Evolutionary conservation across 2,797 vertebrate species (phyloP).

Genomic region (Diglossa cyanea): DNA sequence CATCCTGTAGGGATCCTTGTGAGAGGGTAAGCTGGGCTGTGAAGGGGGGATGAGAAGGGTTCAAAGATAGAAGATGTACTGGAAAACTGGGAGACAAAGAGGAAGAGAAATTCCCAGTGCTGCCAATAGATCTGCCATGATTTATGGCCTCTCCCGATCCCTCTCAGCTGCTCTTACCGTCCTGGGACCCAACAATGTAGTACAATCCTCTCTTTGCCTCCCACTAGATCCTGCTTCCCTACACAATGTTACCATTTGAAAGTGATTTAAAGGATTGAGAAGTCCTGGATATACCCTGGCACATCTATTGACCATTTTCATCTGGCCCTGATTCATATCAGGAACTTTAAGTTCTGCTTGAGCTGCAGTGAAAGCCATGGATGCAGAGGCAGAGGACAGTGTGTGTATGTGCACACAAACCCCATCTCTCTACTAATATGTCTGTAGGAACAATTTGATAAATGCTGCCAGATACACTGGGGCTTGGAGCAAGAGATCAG

Average conservation of each 20-base stretch:
- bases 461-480: neutral
- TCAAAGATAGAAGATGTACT: neutral
- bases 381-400: neutral
- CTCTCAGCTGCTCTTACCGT: neutral
- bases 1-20: neutral
- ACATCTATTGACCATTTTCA: neutral
- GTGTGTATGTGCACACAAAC: neutral
- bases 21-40: neutral
- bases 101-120: neutral
- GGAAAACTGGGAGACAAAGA: neutral
- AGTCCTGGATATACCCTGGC: neutral
- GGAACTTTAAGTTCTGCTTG: neutral
- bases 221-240: neutral
- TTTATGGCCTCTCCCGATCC: neutral
- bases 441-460: neutral
- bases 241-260: neutral
- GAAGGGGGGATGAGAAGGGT: neutral
- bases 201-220: neutral
- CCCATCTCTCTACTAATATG: neutral
- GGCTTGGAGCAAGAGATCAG: neutral
- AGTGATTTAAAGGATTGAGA: neutral
- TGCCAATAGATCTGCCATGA: neutral
- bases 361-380: neutral
- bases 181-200: neutral
- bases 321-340: neutral